phyloP scores from a whole-genome alignment of 2,113 vertebrate genomes.

The Entomyzon cyanotis region DNA sequence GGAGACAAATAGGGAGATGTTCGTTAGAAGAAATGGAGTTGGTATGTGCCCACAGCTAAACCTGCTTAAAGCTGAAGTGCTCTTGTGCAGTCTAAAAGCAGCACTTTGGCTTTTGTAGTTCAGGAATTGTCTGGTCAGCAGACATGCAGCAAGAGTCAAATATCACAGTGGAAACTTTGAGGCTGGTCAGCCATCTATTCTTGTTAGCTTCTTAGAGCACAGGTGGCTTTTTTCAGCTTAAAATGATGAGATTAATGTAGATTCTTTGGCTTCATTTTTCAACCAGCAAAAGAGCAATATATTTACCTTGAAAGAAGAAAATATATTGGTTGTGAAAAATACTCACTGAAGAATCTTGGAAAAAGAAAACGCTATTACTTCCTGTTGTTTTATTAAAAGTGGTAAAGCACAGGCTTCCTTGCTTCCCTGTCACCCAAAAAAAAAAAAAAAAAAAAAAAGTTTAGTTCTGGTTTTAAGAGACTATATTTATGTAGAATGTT shows the following conservation, averaged over 20 bases:
- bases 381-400: neutral
- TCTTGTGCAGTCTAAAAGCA: neutral
- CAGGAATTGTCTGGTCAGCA: neutral
- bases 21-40: neutral
- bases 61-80: neutral
- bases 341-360: neutral
- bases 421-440: neutral
- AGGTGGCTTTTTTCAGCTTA: neutral
- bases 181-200: neutral
- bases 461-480: neutral
- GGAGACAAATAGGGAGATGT: neutral
- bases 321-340: neutral
- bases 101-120: neutral
- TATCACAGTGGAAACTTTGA: neutral
- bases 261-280: neutral
- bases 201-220: neutral
- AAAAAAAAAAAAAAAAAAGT: neutral
- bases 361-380: neutral
- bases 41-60: neutral
- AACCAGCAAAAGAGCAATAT: neutral
- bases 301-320: conserved; percentile 4
- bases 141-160: neutral
- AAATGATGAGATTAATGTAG: neutral
- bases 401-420: neutral
- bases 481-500: neutral